Conservation (phyloP, 2,797 vertebrate species). For the Clarias fuscus region DNA sequence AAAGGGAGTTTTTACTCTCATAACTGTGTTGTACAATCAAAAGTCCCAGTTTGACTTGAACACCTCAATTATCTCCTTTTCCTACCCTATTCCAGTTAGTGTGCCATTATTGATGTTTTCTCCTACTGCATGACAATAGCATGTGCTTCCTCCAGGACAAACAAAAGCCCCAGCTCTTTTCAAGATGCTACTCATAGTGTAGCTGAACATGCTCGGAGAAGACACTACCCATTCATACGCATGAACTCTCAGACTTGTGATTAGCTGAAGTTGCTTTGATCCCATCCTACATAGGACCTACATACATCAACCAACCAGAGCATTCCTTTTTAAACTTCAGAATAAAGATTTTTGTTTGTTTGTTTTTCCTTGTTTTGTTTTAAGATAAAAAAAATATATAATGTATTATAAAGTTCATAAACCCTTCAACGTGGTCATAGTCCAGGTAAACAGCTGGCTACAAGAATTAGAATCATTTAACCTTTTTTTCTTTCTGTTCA, state of each 20-base stretch:
- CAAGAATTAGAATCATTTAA: neutral
- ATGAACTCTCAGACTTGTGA: slow-evolving; percentile 8
- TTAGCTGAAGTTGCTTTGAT: slow-evolving; percentile 5
- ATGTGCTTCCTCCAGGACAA: neutral
- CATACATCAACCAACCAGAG: neutral
- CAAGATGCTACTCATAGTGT: neutral
- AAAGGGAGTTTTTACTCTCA: too few relatives aligned
- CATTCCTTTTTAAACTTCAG: neutral
- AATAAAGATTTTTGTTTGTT: neutral
- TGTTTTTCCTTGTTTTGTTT: neutral
- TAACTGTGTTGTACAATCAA: too few relatives aligned
- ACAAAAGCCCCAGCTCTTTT: slow-evolving; percentile 10
- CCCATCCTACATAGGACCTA: too few relatives aligned
- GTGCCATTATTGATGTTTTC: neutral
- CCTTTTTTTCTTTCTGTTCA: neutral
- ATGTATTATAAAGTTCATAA: neutral
- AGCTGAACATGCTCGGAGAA: neutral
- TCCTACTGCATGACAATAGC: neutral
- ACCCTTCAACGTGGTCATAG: neutral
- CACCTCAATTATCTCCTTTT: too few relatives aligned
- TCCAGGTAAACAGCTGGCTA: neutral
- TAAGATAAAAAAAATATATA: neutral
- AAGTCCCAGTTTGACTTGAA: too few relatives aligned
- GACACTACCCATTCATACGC: neutral
- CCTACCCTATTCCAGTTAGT: neutral